These are phyloP conservation scores for Drosophila nr. perissopoda DNA, from an alignment of 2,888 invertebrate genomes.

Conservation along the genomic window DNA sequence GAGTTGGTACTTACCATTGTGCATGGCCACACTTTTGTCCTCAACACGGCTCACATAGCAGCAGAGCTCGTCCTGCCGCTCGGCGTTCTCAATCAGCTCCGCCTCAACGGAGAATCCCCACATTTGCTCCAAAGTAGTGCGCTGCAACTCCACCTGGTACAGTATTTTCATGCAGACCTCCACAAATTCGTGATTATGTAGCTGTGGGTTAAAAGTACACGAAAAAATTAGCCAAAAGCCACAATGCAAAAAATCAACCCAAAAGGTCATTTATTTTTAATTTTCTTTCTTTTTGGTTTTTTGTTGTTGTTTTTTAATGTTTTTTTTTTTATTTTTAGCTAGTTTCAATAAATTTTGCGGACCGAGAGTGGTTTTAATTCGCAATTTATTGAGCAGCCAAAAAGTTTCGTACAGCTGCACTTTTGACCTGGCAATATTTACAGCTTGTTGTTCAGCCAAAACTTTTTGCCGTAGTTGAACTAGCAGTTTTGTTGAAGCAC, in stretches of 20 bases:
- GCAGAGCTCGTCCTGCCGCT: conserved; percentile 97
- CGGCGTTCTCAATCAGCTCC: conserved; percentile 97
- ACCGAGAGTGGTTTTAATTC: conserved; percentile 66
- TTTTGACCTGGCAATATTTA: conserved; percentile 73
- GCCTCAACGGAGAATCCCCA: conserved; percentile 99
- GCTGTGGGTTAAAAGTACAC: conserved; percentile 86
- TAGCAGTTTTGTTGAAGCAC: conserved; percentile 47
- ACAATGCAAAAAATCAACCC: conserved; percentile 11
- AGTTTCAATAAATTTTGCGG: conserved; percentile 48
- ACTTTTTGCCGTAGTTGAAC: conserved; percentile 33
- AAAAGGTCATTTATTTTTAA: conserved; percentile 10
- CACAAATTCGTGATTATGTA: conserved; percentile 96
- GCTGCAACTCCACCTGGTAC: conserved; percentile 97
- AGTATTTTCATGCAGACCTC: conserved; percentile 98
- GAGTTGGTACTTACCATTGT: conserved; percentile 90
- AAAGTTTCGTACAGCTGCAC: conserved; percentile 67
- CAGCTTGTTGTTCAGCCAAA: conserved; percentile 69
- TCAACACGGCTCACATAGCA: conserved; percentile 98
- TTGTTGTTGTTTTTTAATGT: not conserved
- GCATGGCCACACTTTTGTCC: conserved; percentile 97
- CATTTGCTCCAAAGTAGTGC: conserved; percentile 96
- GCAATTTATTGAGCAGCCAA: conserved; percentile 70
- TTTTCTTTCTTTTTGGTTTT: not conserved
- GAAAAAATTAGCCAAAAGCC: conserved; percentile 46
- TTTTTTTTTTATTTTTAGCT: conserved; percentile 8